Evolutionary conservation across 2,888 invertebrate genomes (phyloP).

Genomic region (Scaeva pyrastri): DNA sequence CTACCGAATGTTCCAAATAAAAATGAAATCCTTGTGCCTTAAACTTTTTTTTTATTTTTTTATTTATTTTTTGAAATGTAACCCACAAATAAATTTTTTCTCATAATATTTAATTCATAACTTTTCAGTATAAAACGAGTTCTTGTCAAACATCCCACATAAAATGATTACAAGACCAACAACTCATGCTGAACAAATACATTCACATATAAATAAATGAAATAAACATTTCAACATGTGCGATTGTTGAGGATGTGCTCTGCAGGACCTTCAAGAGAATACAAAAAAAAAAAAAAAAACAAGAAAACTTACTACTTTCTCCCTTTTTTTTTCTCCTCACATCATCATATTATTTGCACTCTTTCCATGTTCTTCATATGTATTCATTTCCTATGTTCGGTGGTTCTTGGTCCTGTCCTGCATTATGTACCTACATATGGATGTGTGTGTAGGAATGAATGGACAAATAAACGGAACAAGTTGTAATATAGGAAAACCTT

Average conservation of each 20-base stretch:
- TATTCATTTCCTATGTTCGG: not conserved
- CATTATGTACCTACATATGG: too few species aligned
- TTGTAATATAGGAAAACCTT: not conserved
- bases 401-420: too few species aligned
- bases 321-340: not conserved
- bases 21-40: not conserved
- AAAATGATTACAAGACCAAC: constrained; percentile 13
- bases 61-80: not conserved
- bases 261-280: not conserved
- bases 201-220: constrained; percentile 1
- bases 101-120: constrained; percentile 7
- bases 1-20: not conserved
- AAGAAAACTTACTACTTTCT: not conserved
- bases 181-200: constrained; percentile 11
- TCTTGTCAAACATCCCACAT: constrained; percentile 8
- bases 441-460: not conserved
- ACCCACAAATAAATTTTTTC: not conserved
- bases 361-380: not conserved
- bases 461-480: constrained; percentile 3
- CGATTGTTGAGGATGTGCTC: too few species aligned
- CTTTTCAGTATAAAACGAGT: constrained; percentile 9
- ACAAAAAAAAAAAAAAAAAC: not conserved
- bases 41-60: not conserved
- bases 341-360: not conserved
- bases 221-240: not conserved